Percentiles rank a stretch among this genome's conserved stretches.
Conservation (phyloP, 2,113 vertebrate genomes). For the Spea bombifrons region DNA sequence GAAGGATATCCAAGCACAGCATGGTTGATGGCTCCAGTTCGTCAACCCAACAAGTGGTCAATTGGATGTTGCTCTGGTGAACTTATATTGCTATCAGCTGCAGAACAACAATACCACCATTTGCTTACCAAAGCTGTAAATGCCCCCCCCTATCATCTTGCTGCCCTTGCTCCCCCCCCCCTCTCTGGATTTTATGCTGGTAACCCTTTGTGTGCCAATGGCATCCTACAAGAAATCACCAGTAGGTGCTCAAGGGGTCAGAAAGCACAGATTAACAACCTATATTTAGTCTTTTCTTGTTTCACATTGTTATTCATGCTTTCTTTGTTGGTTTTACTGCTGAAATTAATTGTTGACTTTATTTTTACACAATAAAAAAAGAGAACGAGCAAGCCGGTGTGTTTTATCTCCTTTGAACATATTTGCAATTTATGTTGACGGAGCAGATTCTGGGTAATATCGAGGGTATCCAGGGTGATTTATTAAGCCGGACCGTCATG, state of each 20-base stretch:
- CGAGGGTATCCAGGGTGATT: no score
- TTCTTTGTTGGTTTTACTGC: constrained; percentile 68
- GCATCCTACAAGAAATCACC: not conserved
- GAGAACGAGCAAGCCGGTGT: constrained; percentile 59
- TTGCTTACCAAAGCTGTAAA: constrained; percentile 74
- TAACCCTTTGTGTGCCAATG: not conserved
- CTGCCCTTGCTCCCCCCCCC: constrained; percentile 54
- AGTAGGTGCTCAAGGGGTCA: constrained; percentile 47
- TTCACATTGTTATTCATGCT: constrained; percentile 68
- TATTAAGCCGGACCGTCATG: no score
- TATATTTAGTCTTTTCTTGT: constrained; percentile 38
- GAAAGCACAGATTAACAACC: not conserved
- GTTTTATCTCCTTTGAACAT: no score
- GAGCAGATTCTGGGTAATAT: no score
- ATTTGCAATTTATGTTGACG: no score
- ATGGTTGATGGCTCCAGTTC: not conserved
- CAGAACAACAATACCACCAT: constrained; percentile 57
- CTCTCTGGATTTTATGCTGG: not conserved
- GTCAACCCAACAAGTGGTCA: not conserved
- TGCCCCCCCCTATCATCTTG: constrained; percentile 57
- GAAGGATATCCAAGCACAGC: constrained; percentile 40
- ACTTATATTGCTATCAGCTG: constrained; percentile 55
- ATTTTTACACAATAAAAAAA: constrained; percentile 84
- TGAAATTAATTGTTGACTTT: constrained; percentile 73
- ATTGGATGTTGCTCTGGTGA: constrained; percentile 52